Evolutionary conservation across 2,888 invertebrate genomes (phyloP), one percentile per base, ranked within the genome.

Genomic region (Chymomyza procnemis): DNA sequence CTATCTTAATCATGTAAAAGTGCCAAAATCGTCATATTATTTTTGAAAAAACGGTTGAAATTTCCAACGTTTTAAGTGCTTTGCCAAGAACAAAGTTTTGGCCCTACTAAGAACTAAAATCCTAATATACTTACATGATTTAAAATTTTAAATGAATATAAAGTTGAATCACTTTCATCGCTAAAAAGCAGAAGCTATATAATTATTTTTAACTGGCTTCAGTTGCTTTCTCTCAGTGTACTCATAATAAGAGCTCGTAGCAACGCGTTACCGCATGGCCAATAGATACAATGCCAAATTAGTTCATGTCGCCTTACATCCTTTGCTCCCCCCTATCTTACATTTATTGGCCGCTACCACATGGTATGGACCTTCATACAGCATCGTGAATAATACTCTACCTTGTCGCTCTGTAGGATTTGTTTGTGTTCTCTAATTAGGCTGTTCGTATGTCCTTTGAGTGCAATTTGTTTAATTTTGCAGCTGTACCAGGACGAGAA

Each of bases 291-390:
- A 61, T 34, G 64, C 41, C 52, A 75, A 67, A 67, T 62, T 67
- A 16, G 63, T 48, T 34, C 55, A 67, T 66, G 76, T 73, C 74
- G 76, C 74, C 71, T 55, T 71, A 69, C 47, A 64, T 64, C 65
- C 59, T 47, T 47, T 57, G 64, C 8, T 0, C 2, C 3, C 8
- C 16, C 1, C 0, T 6, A 8, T 4, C 9, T 21, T 4, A 41
- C 34, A 41, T 41, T 41, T 12, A 41, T 6, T 50, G 5, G 9
- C 50, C 50, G 6, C 9, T 5, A 1, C 50, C 50, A 26, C 50
- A 9, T 19, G 1, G n/a, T 19, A 5, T 16, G 3, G 2, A 55
- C 26, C 3, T 3, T 46, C 2, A 41, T 41, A 3, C 34, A n/a
- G n/a, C n/a, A n/a, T n/a, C 12, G 6, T 41, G 34, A 14, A 41